Evolutionary conservation across 2,113 vertebrate species (phyloP).

Genomic region (Ariopsis seemanni): DNA sequence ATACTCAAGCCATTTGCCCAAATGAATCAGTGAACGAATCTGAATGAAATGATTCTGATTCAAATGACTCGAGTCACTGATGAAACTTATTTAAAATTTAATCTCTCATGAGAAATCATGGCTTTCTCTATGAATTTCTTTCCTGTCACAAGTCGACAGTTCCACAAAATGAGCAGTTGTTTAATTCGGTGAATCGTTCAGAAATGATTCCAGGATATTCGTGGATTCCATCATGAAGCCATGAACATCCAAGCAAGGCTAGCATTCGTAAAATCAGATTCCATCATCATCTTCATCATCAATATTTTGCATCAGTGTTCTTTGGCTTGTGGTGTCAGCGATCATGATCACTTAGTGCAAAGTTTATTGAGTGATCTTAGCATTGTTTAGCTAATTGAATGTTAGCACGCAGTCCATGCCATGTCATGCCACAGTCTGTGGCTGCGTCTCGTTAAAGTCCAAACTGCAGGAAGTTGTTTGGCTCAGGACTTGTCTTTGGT

Average conservation of each 20-base stretch:
- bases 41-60: background rate
- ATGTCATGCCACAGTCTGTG: background rate
- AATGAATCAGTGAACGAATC: background rate
- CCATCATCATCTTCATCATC: background rate
- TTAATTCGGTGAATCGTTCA: background rate
- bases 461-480: slow-evolving; percentile 42
- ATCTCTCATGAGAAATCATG: background rate
- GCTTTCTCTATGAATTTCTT: background rate
- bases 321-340: background rate
- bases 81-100: background rate
- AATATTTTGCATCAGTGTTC: background rate
- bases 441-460: slow-evolving; percentile 45
- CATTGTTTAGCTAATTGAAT: background rate
- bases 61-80: background rate
- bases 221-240: background rate
- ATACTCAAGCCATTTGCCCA: background rate
- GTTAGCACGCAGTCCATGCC: background rate
- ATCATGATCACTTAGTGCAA: background rate
- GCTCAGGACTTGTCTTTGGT: slow-evolving; percentile 43
- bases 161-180: background rate
- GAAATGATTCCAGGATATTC: background rate
- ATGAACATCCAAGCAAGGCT: background rate
- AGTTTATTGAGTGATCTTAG: background rate
- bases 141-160: background rate
- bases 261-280: background rate